Base-by-base conservation (phyloP, 1,140 invertebrate genomes). In the Yoshiicerus persimilis region DNA sequence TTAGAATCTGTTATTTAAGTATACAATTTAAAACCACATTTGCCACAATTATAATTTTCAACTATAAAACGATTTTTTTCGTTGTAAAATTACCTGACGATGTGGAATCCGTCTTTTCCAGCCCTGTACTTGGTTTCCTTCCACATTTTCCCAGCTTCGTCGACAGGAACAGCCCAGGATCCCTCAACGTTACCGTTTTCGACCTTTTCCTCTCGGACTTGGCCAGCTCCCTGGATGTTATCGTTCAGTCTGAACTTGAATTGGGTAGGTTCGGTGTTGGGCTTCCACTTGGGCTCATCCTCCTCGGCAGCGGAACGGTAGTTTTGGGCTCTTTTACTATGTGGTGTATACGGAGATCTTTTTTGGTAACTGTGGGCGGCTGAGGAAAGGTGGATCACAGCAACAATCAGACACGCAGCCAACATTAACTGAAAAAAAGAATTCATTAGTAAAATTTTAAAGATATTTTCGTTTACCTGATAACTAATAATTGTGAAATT, bases 141-240 rank as follows among this genome's bases (percentile, higher is more conserved):
- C 39, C 62, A 87, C 27, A 84, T 89, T n/a, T 36, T 20, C 23
- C 88, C 66, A 4, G 20, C 56, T 20, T 87, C 70, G 6, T 80
- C 86, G 56, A 39, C 36, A 70, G 87, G 87, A 11, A 36, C 36
- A n/a, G 77, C 41, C 36, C 27, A 88, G n/a, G n/a, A 30, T 30
- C 87, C 87, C 0, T 47, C n/a, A 16, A 88, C 56, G n/a, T 56
- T 36, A 4, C 87, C 87, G 20, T 88, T 86, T 1, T 88, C 64
- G 36, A 30, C 56, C 36, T 66, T 75, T 75, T 89, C 88, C 41
- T 88, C 32, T 9, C 89, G 64, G 20, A 86, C 27, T 30, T 86
- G 87, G 38, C 88, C 66, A 47, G 89, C 89, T 56, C 84, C 84
- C 20, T 88, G 62, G 77, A 89, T 89, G 25, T 87, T 87, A 38